A percentile compares a stretch with the other conserved stretches of the same genome.
Evolutionary conservation across 2,113 vertebrate genomes (phyloP).

Genomic region (Xenus cinereus): DNA sequence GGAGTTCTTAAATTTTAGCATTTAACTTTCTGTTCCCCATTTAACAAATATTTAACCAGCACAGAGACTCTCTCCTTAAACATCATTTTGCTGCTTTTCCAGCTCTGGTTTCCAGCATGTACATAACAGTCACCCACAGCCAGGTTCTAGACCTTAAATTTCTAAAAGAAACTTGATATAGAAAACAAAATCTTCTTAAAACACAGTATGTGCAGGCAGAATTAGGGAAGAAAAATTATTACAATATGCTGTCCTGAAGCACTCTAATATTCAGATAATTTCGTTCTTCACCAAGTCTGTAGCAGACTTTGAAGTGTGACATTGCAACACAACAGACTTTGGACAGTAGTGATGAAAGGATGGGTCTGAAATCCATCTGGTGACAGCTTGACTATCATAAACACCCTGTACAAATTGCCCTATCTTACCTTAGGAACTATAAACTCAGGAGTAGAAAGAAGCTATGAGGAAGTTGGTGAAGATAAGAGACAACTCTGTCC

Average conservation of each 20-base stretch:
- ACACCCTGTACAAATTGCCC: not conserved
- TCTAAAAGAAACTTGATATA: not conserved
- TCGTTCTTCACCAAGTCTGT: not conserved
- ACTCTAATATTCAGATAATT: not conserved
- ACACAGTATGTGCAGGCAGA: not conserved
- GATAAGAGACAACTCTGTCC: not conserved
- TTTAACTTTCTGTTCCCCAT: not conserved
- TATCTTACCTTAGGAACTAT: not conserved
- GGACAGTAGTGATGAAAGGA: not conserved
- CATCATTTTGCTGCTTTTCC: not conserved
- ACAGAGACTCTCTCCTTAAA: not conserved
- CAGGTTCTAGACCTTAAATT: not conserved
- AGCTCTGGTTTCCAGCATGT: not conserved
- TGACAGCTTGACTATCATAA: not conserved
- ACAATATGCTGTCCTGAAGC: not conserved
- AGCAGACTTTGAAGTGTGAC: constrained; percentile 2
- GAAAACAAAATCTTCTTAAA: not conserved
- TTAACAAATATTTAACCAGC: not conserved
- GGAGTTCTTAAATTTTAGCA: not conserved
- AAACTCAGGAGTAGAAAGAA: not conserved
- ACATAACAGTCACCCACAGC: not conserved
- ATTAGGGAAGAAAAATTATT: not conserved
- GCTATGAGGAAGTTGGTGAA: not conserved
- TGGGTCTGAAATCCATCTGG: constrained; percentile 23
- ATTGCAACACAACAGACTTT: constrained; percentile 44